These are phyloP conservation scores for Notocelia uddmanniana DNA, from an alignment of 2,888 invertebrate genomes.

Conservation along the genomic window DNA sequence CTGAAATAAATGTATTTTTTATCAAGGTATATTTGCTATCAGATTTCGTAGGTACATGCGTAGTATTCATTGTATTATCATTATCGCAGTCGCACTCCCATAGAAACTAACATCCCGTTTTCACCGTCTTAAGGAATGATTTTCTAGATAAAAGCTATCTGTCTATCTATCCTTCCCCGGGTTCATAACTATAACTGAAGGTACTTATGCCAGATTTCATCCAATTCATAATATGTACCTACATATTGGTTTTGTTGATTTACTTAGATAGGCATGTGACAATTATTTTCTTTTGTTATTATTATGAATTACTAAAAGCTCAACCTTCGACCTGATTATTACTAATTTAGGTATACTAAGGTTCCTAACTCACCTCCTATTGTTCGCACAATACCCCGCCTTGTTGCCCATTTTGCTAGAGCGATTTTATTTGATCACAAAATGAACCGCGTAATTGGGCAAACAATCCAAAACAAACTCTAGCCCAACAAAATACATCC, in stretches of 20 bases:
- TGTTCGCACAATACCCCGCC: conserved; percentile 21
- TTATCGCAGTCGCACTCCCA: too few species aligned
- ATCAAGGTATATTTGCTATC: too few species aligned
- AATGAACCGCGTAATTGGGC: conserved; percentile 43
- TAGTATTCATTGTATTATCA: too few species aligned
- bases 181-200: too few species aligned
- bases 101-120: too few species aligned
- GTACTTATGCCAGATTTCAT: too few species aligned
- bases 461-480: conserved; percentile 20
- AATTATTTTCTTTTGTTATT: background rate
- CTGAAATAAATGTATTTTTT: too few species aligned
- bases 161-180: too few species aligned
- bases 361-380: conserved; percentile 4
- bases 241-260: background rate
- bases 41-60: too few species aligned
- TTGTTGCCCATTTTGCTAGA: conserved; percentile 44
- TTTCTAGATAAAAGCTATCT: too few species aligned
- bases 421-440: conserved; percentile 46
- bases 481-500: background rate
- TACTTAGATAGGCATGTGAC: background rate
- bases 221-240: background rate
- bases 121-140: too few species aligned
- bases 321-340: background rate
- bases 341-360: conserved; percentile 2
- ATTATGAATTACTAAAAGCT: background rate